These are phyloP conservation scores for Actenoides hombroni DNA, from an alignment of 2,113 vertebrate species.

Conservation along the genomic window DNA sequence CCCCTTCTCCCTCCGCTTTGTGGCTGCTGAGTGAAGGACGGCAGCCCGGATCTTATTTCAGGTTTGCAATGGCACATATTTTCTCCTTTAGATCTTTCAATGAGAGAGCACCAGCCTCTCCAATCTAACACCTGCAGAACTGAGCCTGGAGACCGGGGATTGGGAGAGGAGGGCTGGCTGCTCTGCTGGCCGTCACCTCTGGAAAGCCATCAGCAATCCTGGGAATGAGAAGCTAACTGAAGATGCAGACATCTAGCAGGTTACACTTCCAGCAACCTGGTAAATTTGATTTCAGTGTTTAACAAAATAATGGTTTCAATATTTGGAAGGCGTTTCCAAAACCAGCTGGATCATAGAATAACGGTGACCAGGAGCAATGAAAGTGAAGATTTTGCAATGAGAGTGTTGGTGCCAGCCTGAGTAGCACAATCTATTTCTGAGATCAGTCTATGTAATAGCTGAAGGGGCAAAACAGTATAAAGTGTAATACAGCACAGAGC, in stretches of 20 bases:
- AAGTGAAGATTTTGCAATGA: accelerated
- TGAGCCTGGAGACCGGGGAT: background rate
- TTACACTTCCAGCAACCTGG: accelerated
- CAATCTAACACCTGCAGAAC: accelerated
- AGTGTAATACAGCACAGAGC: background rate
- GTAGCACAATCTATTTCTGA: background rate
- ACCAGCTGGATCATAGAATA: background rate
- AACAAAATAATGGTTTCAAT: background rate
- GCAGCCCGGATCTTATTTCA: slow-evolving; percentile 47
- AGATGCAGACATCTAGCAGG: background rate
- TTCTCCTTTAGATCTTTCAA: slow-evolving; percentile 29
- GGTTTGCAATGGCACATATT: background rate
- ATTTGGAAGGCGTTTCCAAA: background rate
- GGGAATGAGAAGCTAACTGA: background rate
- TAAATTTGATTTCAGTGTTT: background rate
- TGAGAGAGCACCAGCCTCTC: background rate
- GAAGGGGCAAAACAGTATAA: background rate
- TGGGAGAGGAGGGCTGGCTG: background rate
- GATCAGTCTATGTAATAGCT: background rate
- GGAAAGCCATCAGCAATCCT: background rate
- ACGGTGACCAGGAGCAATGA: background rate
- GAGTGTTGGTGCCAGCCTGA: background rate
- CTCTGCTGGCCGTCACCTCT: background rate
- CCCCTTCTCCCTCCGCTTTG: background rate
- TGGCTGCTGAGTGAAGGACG: background rate